Conservation (phyloP, 2,113 vertebrate genomes). For the Holacanthus passer region DNA sequence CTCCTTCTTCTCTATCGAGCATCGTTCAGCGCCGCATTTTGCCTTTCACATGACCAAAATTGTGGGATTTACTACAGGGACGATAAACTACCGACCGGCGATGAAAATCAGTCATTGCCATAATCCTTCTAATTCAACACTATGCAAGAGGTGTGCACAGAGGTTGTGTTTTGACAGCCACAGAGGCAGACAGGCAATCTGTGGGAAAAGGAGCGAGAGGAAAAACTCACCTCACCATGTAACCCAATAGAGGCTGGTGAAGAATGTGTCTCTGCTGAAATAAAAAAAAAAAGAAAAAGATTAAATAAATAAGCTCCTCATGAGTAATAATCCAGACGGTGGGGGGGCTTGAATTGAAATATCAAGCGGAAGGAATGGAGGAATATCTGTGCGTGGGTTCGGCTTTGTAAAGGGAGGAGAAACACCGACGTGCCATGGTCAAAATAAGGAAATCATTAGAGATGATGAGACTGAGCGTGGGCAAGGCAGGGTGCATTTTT, state of each 20-base stretch:
- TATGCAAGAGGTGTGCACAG: constrained; percentile 53
- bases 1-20: constrained; percentile 61
- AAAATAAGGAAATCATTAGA: constrained; percentile 80
- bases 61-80: constrained; percentile 70
- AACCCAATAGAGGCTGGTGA: constrained; percentile 73
- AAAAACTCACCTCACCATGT: constrained; percentile 60
- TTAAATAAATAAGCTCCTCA: constrained; percentile 65
- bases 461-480: constrained; percentile 72
- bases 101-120: constrained; percentile 78
- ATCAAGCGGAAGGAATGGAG: constrained; percentile 46
- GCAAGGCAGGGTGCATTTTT: constrained; percentile 77
- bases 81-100: constrained; percentile 80
- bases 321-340: constrained; percentile 65
- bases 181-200: constrained; percentile 59
- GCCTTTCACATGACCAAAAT: constrained; percentile 75
- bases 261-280: constrained; percentile 71
- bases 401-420: constrained; percentile 59
- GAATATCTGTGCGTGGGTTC: constrained; percentile 55
- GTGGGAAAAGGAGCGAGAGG: constrained; percentile 42
- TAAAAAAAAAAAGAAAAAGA: constrained; percentile 55
- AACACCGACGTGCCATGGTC: constrained; percentile 61
- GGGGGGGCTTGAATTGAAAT: constrained; percentile 65
- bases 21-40: constrained; percentile 64
- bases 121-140: constrained; percentile 75
- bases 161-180: constrained; percentile 50